These are phyloP conservation scores for Pyrrhosoma nymphula DNA, from an alignment of 2,888 invertebrate species.

Conservation along the genomic window DNA sequence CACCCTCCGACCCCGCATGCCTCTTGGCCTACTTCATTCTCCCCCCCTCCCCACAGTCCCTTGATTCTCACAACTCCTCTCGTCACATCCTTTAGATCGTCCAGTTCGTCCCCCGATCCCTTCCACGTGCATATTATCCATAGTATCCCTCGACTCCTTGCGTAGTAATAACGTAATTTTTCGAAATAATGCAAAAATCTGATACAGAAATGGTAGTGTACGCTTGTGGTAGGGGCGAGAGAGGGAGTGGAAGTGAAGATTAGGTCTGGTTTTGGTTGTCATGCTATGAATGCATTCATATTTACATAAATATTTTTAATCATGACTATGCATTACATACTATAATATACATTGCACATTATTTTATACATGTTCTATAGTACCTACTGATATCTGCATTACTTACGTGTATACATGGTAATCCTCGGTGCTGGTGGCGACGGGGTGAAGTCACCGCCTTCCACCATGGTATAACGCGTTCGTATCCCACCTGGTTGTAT, in stretches of 20 bases:
- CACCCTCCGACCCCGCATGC: not conserved
- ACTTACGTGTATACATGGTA: too few relatives aligned
- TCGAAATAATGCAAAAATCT: not conserved
- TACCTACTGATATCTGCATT: too few relatives aligned
- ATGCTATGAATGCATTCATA: not conserved
- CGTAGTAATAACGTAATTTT: not conserved
- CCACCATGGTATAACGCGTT: too few relatives aligned
- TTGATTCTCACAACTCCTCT: not conserved
- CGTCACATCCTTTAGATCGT: not conserved
- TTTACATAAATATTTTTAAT: not conserved
- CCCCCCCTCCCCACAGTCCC: not conserved
- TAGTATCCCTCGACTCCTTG: not conserved
- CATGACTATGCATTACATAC: too few relatives aligned
- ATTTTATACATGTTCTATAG: too few relatives aligned
- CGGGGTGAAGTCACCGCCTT: too few relatives aligned
- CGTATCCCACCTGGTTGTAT: too few relatives aligned
- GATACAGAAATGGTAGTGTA: not conserved
- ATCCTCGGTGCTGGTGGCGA: too few relatives aligned
- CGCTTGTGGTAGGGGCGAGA: not conserved
- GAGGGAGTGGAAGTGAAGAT: not conserved
- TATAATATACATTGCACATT: too few relatives aligned
- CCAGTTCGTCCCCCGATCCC: not conserved
- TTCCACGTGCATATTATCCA: not conserved
- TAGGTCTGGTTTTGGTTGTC: not conserved
- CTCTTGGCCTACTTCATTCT: not conserved